These are phyloP conservation scores for Ormyrus pomaceus DNA, from an alignment of 2,888 invertebrate genomes.

Conservation along the genomic window DNA sequence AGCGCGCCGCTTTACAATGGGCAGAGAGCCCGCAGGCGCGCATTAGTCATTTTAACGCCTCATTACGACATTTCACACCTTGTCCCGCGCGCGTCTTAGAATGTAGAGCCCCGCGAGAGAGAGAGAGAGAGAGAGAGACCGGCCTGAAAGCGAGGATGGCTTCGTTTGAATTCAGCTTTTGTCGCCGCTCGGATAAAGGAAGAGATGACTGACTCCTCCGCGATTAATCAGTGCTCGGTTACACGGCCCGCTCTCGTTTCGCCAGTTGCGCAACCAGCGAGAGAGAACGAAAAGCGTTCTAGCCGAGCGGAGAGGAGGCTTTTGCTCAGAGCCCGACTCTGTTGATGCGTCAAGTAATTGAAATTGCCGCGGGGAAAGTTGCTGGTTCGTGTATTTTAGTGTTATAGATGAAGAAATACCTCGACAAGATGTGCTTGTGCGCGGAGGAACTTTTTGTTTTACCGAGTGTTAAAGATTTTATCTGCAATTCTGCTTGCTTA, in stretches of 20 bases:
- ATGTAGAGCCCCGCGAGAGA: constrained; percentile 13
- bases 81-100: constrained; percentile 17
- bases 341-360: no score
- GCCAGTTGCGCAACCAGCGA: background rate
- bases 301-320: constrained; percentile 3
- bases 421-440: no score
- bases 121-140: background rate
- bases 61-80: constrained; percentile 74
- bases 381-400: no score
- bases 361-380: no score
- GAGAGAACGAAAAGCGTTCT: background rate
- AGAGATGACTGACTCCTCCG: no score
- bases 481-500: no score
- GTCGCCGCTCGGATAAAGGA: background rate
- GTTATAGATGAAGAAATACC: no score
- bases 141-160: background rate
- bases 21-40: constrained; percentile 25
- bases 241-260: background rate
- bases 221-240: no score
- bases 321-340: no score
- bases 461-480: no score
- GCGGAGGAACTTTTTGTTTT: no score
- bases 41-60: constrained; percentile 70
- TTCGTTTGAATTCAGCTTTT: constrained; percentile 14
- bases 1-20: no score